These are phyloP conservation scores for Horisme vitalbata DNA, from an alignment of 2,888 invertebrate genomes.

Conservation along the genomic window DNA sequence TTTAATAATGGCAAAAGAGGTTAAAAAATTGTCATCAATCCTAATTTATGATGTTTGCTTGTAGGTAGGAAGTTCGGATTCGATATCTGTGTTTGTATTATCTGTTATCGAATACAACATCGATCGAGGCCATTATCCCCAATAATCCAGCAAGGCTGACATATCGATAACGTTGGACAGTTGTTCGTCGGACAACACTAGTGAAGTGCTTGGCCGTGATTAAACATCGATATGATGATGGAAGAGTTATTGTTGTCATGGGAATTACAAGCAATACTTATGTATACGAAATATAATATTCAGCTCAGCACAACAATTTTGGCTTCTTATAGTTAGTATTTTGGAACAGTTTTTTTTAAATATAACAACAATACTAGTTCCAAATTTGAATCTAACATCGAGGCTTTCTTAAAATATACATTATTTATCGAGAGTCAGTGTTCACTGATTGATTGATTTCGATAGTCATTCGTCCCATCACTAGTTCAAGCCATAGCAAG, in stretches of 20 bases:
- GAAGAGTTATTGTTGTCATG: not conserved
- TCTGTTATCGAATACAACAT: conserved; percentile 47
- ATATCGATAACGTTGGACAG: conserved; percentile 40
- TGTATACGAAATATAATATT: too few relatives aligned
- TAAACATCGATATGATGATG: not conserved
- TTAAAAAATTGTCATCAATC: conserved; percentile 12
- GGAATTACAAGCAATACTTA: too few relatives aligned
- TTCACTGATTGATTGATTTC: too few relatives aligned
- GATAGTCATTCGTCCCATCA: too few relatives aligned
- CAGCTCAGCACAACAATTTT: too few relatives aligned
- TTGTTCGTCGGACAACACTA: conserved; percentile 28
- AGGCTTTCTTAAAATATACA: too few relatives aligned
- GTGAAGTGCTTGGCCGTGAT: not conserved
- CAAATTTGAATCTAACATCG: too few relatives aligned
- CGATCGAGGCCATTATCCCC: conserved; percentile 56
- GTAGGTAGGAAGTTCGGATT: conserved; percentile 23
- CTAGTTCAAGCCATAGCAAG: too few relatives aligned
- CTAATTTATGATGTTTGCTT: conserved; percentile 6
- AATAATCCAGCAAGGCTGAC: conserved; percentile 57
- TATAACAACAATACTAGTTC: too few relatives aligned
- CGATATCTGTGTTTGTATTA: conserved; percentile 35
- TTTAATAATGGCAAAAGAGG: not conserved
- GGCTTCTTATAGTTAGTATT: too few relatives aligned
- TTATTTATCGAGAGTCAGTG: too few relatives aligned
- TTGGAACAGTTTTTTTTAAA: too few relatives aligned